phyloP scores from a whole-genome alignment of 2,797 vertebrate genomes.

The Aeoliscus strigatus region DNA sequence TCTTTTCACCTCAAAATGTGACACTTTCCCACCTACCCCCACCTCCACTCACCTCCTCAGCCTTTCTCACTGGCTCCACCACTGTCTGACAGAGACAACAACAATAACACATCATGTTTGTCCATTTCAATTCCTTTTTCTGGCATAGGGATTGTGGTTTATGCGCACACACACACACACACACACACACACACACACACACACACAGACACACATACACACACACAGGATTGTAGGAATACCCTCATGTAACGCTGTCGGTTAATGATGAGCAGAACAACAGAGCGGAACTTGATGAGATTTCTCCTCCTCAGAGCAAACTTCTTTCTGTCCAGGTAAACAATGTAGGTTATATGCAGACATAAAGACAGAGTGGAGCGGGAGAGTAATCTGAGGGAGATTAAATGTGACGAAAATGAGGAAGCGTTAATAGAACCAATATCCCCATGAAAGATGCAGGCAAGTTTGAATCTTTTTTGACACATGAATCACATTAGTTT shows the following conservation, averaged over 20 bases:
- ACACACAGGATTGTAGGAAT: constrained; percentile 51
- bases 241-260: constrained; percentile 89
- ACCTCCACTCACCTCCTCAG: constrained; percentile 62
- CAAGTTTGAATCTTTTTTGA: no score
- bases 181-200: constrained; percentile 4
- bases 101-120: constrained; percentile 44
- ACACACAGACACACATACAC: constrained; percentile 7
- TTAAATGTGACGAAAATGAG: no score
- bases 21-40: not conserved
- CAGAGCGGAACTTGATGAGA: constrained; percentile 81
- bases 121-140: constrained; percentile 10
- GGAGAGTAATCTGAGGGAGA: not conserved
- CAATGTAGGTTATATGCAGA: constrained; percentile 4
- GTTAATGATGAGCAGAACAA: constrained; percentile 80
- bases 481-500: constrained; percentile 1
- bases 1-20: constrained; percentile 2
- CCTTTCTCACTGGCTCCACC: constrained; percentile 63
- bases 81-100: constrained; percentile 68
- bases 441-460: not conserved
- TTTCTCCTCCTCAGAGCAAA: constrained; percentile 77
- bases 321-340: constrained; percentile 69
- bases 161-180: not conserved
- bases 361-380: not conserved
- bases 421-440: not conserved
- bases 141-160: not conserved